Percentiles rank a stretch among this genome's conserved stretches.
Evolutionary conservation across 2,888 invertebrate genomes (phyloP).

Genomic region (Netelia melanura): DNA sequence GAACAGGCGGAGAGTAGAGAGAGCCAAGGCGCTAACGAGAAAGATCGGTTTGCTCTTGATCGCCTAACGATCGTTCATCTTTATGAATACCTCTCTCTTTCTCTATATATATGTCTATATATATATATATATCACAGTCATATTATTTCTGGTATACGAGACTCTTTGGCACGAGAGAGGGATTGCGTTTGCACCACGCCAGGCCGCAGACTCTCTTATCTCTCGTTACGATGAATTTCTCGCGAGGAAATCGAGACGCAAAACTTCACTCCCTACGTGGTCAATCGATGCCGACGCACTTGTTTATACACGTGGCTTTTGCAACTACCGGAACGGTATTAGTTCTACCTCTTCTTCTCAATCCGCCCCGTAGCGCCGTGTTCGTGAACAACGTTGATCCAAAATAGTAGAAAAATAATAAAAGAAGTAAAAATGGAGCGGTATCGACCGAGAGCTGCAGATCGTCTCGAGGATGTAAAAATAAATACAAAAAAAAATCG

Average conservation of each 20-base stretch:
- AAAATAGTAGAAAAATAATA: too few species aligned
- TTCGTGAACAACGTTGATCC: too few species aligned
- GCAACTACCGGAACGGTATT: conserved; percentile 44
- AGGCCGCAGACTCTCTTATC: conserved; percentile 39
- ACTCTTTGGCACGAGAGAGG: conserved; percentile 12
- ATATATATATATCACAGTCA: background rate
- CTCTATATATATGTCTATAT: background rate
- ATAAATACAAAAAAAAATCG: too few species aligned
- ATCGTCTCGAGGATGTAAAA: too few species aligned
- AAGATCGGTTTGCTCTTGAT: conserved; percentile 53
- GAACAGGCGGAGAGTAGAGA: conserved; percentile 15
- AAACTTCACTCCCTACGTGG: conserved; percentile 2
- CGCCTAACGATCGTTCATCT: conserved; percentile 34
- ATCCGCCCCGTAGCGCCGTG: background rate
- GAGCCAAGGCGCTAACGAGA: conserved; percentile 26
- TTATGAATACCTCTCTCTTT: background rate
- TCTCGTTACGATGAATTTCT: conserved; percentile 49
- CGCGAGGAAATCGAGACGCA: conserved; percentile 50
- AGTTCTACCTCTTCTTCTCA: conserved; percentile 16
- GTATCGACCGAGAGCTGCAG: too few species aligned
- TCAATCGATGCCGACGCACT: conserved; percentile 60
- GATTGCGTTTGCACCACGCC: conserved; percentile 17
- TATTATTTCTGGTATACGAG: conserved; percentile 35
- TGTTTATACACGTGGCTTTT: conserved; percentile 55
- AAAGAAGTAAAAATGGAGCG: too few species aligned